These are phyloP conservation scores for Clarias batrachus DNA, from an alignment of 2,113 vertebrate species.

Conservation along the genomic window DNA sequence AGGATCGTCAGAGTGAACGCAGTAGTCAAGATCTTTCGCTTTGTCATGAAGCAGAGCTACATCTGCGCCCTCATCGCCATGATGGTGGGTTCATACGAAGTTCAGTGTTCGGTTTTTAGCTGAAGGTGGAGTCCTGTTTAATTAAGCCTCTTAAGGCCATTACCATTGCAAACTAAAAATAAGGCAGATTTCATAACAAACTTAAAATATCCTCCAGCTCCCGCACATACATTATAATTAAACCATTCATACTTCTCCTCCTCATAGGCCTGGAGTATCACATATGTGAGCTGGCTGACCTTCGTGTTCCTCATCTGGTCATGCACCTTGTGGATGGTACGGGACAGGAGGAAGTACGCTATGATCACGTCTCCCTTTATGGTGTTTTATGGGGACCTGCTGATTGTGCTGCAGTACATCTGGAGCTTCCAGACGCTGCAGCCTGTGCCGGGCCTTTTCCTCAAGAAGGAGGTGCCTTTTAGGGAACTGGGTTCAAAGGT, in stretches of 20 bases:
- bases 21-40: constrained; percentile 81
- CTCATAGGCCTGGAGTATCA: constrained; percentile 89
- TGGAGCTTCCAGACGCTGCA: constrained; percentile 85
- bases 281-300: constrained; percentile 92
- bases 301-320: constrained; percentile 94
- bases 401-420: constrained; percentile 88
- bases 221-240: not conserved
- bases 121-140: not conserved
- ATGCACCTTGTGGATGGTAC: constrained; percentile 92
- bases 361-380: constrained; percentile 93
- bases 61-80: constrained; percentile 80
- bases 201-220: not conserved
- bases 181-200: not conserved
- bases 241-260: not conserved
- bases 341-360: constrained; percentile 85
- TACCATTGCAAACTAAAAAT: not conserved
- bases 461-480: constrained; percentile 77
- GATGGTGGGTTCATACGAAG: constrained; percentile 61
- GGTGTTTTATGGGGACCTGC: constrained; percentile 86
- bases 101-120: not conserved
- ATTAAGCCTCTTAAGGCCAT: not conserved
- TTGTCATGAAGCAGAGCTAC: constrained; percentile 96
- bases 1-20: constrained; percentile 70
- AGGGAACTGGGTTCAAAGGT: constrained; percentile 86
- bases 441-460: constrained; percentile 81